These are phyloP conservation scores for Zenarchopterus dispar DNA, from an alignment of 2,797 vertebrate species.

Conservation along the genomic window DNA sequence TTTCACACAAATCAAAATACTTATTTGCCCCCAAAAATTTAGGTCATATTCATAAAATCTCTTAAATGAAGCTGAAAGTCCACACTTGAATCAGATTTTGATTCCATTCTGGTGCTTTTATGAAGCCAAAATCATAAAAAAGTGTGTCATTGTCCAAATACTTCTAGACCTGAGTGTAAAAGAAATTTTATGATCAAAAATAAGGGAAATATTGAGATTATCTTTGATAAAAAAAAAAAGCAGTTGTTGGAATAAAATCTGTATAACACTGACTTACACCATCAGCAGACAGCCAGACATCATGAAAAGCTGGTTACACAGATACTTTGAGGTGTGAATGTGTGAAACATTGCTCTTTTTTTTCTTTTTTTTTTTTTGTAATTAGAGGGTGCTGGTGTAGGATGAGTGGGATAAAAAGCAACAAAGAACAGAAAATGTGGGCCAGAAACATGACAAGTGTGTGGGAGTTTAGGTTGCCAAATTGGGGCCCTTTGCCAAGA, in stretches of 20 bases:
- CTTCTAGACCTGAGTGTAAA: no score
- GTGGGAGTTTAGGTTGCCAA: slow-evolving; percentile 74
- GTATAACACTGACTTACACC: background rate
- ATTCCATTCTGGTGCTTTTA: no score
- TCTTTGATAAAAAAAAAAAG: no score
- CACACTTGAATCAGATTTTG: no score
- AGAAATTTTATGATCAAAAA: no score
- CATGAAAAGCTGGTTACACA: background rate
- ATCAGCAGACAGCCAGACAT: slow-evolving; percentile 8
- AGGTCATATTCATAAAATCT: no score
- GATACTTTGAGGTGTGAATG: slow-evolving; percentile 25
- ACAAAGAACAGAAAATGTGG: slow-evolving; percentile 57
- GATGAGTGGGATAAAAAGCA: slow-evolving; percentile 43
- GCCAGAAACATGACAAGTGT: slow-evolving; percentile 58
- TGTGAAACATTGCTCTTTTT: slow-evolving; percentile 19
- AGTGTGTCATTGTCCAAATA: no score
- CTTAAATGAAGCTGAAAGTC: no score
- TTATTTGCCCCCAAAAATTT: no score
- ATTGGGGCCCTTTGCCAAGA: slow-evolving; percentile 62
- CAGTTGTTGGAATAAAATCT: slow-evolving; percentile 2
- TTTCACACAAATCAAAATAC: no score
- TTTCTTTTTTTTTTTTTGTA: slow-evolving; percentile 26
- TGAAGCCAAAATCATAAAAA: no score
- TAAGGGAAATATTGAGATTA: no score
- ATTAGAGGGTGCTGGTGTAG: slow-evolving; percentile 38